phyloP scores from a whole-genome alignment of 2,113 vertebrate genomes.

The Cebidichthys violaceus region DNA sequence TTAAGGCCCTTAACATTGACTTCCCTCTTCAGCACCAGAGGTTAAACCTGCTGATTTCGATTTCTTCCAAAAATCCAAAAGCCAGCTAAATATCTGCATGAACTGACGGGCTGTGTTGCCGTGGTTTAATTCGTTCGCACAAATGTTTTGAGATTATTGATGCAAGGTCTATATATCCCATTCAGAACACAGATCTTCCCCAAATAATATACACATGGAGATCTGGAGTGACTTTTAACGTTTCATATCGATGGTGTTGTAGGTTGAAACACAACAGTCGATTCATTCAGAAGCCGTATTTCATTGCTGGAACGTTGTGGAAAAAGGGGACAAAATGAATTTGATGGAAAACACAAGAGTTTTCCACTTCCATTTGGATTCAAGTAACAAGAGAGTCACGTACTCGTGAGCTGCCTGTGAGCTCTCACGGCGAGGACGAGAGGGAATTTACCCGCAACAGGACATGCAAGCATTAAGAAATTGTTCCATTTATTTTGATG shows the following conservation, averaged over 20 bases:
- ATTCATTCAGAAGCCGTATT: neutral
- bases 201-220: no score
- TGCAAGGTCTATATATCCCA: neutral
- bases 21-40: no score
- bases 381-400: neutral
- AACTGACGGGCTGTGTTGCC: no score
- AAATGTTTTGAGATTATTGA: neutral
- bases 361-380: slow-evolving; percentile 30
- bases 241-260: neutral
- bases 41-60: neutral
- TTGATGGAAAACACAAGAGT: neutral
- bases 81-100: neutral
- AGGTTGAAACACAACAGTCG: neutral
- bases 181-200: neutral
- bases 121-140: neutral
- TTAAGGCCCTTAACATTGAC: no score
- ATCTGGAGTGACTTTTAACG: neutral
- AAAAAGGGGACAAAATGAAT: neutral
- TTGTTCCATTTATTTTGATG: slow-evolving; percentile 38
- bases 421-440: slow-evolving; percentile 4
- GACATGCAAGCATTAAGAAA: slow-evolving; percentile 35
- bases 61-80: no score
- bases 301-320: neutral
- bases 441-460: slow-evolving; percentile 16
- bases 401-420: slow-evolving; percentile 8